Evolutionary conservation across 1,140 invertebrate genomes (phyloP).

Genomic region (Stegodyphus dumicola): DNA sequence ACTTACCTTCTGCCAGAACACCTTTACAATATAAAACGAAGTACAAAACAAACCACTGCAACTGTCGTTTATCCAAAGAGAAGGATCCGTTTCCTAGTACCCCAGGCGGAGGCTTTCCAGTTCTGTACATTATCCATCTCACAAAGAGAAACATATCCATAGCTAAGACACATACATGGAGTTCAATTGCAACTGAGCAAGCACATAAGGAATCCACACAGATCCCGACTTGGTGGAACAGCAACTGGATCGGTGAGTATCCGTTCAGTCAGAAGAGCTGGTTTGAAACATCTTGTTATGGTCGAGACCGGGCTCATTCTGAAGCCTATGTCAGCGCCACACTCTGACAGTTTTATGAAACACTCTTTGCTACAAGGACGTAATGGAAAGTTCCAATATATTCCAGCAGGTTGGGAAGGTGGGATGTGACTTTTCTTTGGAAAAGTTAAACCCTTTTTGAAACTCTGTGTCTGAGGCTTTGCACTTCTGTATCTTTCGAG

Average conservation of each 20-base stretch:
- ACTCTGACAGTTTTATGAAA: constrained; percentile 51
- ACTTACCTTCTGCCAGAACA: constrained; percentile 20
- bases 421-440: neutral
- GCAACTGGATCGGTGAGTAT: neutral
- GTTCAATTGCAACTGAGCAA: neutral
- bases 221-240: neutral
- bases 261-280: neutral
- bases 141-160: constrained; percentile 4
- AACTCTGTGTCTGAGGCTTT: too few species aligned
- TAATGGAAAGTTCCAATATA: constrained; percentile 41
- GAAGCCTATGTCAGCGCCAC: constrained; percentile 53
- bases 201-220: neutral
- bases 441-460: too few species aligned
- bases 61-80: constrained; percentile 1
- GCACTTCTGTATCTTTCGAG: too few species aligned
- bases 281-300: constrained; percentile 18
- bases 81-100: neutral
- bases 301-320: constrained; percentile 31
- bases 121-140: constrained; percentile 25
- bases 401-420: constrained; percentile 35
- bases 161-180: neutral
- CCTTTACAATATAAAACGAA: constrained; percentile 18
- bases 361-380: constrained; percentile 43
- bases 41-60: constrained; percentile 18
- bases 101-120: constrained; percentile 22